Evolutionary conservation across 2,888 invertebrate genomes (phyloP).

Genomic region (Agriopis aurantiaria): DNA sequence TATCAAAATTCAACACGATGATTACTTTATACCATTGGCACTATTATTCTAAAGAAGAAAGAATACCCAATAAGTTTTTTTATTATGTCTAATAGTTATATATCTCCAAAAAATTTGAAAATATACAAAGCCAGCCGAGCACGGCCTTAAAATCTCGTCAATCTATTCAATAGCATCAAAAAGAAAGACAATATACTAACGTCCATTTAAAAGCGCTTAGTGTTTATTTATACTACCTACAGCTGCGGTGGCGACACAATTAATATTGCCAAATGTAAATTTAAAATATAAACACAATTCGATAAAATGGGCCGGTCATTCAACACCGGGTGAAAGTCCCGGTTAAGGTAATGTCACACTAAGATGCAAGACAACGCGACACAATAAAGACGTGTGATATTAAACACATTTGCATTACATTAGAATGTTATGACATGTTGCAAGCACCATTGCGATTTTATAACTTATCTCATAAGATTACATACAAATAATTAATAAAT

Average conservation of each 20-base stretch:
- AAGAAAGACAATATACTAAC: neutral
- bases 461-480: neutral
- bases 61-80: no score
- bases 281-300: constrained; percentile 43
- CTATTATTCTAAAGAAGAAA: no score
- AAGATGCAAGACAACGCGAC: neutral
- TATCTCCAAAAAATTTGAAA: no score
- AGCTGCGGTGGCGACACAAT: constrained; percentile 33
- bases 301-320: constrained; percentile 67
- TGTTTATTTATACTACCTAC: constrained; percentile 18
- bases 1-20: no score
- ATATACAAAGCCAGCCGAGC: no score
- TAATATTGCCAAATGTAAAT: constrained; percentile 36
- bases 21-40: no score
- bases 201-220: constrained; percentile 1
- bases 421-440: no score
- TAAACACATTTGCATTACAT: no score
- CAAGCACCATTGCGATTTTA: no score
- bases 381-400: neutral
- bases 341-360: constrained; percentile 41
- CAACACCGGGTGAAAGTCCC: constrained; percentile 78
- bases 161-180: neutral
- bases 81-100: no score
- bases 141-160: neutral
- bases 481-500: neutral